Evolutionary conservation across 1,140 invertebrate species (phyloP), one percentile per base, ranked within the genome.

Genomic region (Apis cerana): DNA sequence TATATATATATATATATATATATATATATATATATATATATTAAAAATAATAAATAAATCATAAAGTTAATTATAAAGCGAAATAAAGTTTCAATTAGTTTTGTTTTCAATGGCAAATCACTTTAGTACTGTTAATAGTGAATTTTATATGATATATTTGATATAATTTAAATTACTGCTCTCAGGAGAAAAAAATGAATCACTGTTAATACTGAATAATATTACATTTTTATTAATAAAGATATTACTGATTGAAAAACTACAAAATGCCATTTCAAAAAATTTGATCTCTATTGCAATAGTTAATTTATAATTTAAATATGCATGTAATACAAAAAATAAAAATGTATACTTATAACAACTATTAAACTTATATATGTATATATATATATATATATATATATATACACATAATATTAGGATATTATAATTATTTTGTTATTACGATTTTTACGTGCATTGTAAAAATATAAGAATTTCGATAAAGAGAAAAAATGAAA

Each of bases 401-500:
- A 52, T 23, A 52, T 54, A 72, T 54, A 71, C 9, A 9, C 23
- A 27, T 56, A 67, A 43, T 43, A 59, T 21, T 82, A 82, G 75
- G 33, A 62, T 76, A 82, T 64, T 62, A 58, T 70, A 78, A 82
- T 77, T 78, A 77, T 54, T 82, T 82, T 77, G 65, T 77, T 82
- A 77, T 77, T 50, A 56, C 27, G 54, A 61, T 70, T 82, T 69
- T 77, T 62, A 69, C 50, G 12, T 54, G 48, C 61, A 75, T 48
- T 65, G 62, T 56, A 65, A 56, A 48, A 65, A 65, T 61, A 74
- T 48, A 69, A 33, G 33, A 70, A 27, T 82, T 71, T 12, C 48
- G 10, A 62, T 27, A 27, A 58, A 50, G 15, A 19, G 23, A 33
- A 50, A 67, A 50, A 62, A 21, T 50, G 33, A 54, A 43, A 68